Percentiles rank a stretch among this genome's conserved stretches.
Evolutionary conservation across 2,797 vertebrate species (phyloP).

Genomic region (Rallus crepitans): DNA sequence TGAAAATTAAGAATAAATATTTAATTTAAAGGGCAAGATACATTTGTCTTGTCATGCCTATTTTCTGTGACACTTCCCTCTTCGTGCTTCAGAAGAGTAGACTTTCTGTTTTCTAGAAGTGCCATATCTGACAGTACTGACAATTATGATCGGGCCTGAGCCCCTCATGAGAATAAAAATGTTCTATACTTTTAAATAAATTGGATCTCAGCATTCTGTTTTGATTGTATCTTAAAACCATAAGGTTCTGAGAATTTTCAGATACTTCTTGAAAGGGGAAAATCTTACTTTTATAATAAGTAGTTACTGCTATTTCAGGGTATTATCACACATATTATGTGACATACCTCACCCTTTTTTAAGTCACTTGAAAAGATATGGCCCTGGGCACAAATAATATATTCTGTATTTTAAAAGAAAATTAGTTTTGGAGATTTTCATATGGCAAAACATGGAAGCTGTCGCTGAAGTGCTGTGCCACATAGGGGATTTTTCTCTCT

Average conservation of each 20-base stretch:
- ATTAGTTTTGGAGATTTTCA: neutral
- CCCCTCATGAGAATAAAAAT: neutral
- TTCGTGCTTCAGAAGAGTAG: neutral
- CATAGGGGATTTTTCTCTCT: neutral
- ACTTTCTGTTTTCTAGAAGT: neutral
- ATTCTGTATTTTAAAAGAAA: neutral
- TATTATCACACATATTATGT: neutral
- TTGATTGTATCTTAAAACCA: neutral
- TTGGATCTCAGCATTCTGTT: neutral
- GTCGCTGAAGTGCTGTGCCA: neutral
- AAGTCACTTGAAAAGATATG: neutral
- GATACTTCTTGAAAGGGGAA: neutral
- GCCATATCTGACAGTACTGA: neutral
- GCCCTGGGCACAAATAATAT: neutral
- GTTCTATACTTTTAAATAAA: neutral
- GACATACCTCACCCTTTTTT: neutral
- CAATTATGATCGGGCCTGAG: neutral
- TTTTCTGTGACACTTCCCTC: neutral
- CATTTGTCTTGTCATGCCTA: neutral
- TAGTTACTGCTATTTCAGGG: neutral
- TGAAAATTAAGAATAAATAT: neutral
- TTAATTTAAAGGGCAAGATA: neutral
- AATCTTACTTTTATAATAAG: neutral
- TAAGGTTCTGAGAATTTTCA: neutral
- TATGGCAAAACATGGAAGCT: neutral